Evolutionary conservation across 1,140 invertebrate species (phyloP).

Genomic region (Pseudomyrmex sp.): DNA sequence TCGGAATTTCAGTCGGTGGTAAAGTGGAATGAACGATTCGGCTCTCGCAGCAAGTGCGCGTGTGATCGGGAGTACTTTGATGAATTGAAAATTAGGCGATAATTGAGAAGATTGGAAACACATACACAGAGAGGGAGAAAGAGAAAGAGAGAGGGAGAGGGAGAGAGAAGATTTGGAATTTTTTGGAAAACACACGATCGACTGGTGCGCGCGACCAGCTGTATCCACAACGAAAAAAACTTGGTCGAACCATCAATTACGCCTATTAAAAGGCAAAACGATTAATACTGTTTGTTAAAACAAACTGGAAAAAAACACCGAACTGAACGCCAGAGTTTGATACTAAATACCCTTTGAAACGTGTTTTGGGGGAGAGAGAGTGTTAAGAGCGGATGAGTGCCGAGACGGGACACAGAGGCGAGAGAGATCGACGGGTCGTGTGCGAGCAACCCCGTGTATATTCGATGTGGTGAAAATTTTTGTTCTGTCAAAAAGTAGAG

Average conservation of each 20-base stretch:
- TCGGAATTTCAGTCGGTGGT: neutral
- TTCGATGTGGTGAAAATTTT: slow-evolving; percentile 18
- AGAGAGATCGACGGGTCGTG: neutral
- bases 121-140: no score
- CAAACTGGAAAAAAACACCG: slow-evolving; percentile 1
- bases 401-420: neutral
- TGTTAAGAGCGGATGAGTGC: neutral
- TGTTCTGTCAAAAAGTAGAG: neutral
- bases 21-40: neutral
- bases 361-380: slow-evolving; percentile 3
- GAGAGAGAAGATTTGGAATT: neutral
- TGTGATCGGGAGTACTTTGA: slow-evolving; percentile 22
- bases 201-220: neutral
- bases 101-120: neutral
- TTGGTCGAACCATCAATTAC: slow-evolving; percentile 8
- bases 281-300: slow-evolving; percentile 10
- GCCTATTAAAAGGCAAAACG: neutral
- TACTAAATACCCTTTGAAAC: neutral
- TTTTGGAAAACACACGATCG: neutral
- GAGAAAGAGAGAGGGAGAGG: no score
- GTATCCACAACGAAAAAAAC: neutral
- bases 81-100: neutral
- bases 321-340: neutral
- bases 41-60: neutral
- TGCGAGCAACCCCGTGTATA: neutral